Conservation (phyloP, 2,113 vertebrate genomes). For the Rhombomys opimus region DNA sequence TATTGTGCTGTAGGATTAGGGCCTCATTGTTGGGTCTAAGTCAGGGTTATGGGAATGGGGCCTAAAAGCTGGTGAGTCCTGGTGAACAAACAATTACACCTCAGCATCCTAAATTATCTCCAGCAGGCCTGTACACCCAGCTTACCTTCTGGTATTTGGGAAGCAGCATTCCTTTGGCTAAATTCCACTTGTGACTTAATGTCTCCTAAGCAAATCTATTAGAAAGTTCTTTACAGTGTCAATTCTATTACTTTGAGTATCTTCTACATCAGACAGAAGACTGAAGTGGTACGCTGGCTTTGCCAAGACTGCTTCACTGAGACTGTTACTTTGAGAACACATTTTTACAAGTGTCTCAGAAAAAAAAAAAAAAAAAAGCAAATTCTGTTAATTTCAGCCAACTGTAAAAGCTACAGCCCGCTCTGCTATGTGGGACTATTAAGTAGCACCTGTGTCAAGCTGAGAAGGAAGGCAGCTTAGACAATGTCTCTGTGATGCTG, state of each 20-base stretch:
- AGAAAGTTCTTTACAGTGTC: not conserved
- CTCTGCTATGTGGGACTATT: not conserved
- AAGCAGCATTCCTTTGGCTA: not conserved
- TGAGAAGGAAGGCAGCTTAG: not conserved
- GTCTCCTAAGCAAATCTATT: not conserved
- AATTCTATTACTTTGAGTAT: not conserved
- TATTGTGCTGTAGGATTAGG: not conserved
- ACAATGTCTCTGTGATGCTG: not conserved
- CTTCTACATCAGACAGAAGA: not conserved
- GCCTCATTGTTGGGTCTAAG: not conserved
- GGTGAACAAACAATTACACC: not conserved
- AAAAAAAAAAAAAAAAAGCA: not conserved
- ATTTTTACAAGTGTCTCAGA: conserved; percentile 11
- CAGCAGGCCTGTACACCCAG: not conserved
- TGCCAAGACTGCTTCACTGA: not conserved
- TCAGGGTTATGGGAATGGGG: not conserved
- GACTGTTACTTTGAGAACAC: not conserved
- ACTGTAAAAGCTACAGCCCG: not conserved
- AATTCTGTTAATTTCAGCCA: conserved; percentile 4
- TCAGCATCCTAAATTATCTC: not conserved
- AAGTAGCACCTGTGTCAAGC: not conserved
- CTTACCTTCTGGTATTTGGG: not conserved
- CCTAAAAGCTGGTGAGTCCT: not conserved
- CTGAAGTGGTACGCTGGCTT: not conserved
- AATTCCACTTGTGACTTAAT: not conserved